Base-by-base conservation (phyloP, 2,888 invertebrate genomes). In the Anaspis maculata region DNA sequence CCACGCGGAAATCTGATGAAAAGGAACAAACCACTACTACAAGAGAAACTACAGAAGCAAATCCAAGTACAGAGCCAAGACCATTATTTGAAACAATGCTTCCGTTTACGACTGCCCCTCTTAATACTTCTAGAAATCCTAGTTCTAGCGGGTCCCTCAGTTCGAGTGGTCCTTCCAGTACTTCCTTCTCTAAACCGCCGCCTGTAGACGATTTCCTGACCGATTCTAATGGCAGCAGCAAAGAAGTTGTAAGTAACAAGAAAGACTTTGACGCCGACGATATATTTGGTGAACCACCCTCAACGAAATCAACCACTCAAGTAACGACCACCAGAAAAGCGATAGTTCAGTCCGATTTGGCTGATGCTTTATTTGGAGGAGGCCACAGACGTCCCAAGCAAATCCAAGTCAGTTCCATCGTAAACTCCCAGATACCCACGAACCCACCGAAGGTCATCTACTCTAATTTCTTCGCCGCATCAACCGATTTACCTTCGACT, bases 401-500 rank as follows among this genome's bases (percentile, higher is more conserved):
- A 13, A 29, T 36, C 4, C 35, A 35, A 24, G n/a, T 32, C 6
- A 37, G 27, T 27, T 40, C 40, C 2, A 39, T 34, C 32, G 12
- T 39, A 5, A 15, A 19, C 34, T 21, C 15, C 25, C 13, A 30
- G 27, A 35, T 40, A 7, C 6, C 32, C 14, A 11, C 33, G 11
- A 32, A 34, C 22, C 19, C 36, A 12, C 39, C 48, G 1, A 56
- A 53, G 39, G 49, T 61, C 13, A 59, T 61, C 33, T 62, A 52
- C 41, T 52, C 59, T 0, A 47, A 57, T 39, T 59, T 57, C 34
- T 62, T 50, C 31, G 49, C 51, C 28, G 49, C 56, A 2, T 49
- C 50, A 16, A 51, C 48, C 5, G 27, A 33, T 31, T 46, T 32
- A n/a, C 32, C 32, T n/a, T 27, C 24, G 3, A 36, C 6, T 13